Base-by-base conservation (phyloP, 2,113 vertebrate genomes). In the Suricata suricatta region DNA sequence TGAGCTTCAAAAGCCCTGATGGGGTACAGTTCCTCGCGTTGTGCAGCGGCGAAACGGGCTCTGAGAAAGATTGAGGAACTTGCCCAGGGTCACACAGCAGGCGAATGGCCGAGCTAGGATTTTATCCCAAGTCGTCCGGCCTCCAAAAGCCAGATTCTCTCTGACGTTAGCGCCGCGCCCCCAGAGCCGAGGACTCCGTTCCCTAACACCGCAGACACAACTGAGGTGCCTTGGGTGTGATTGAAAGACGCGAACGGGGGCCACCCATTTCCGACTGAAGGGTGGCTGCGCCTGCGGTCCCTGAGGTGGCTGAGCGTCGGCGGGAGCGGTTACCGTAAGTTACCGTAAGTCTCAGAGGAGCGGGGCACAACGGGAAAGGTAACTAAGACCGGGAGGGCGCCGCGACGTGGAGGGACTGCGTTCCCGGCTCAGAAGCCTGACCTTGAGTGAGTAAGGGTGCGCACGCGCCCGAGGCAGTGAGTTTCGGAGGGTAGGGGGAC, bases 361-460 rank as follows among this genome's bases (percentile, higher is more conserved):
- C 27, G 0, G 63, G 54, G 35, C 63, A n/a, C 17, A 17, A 0
- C 2, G 38, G 50, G 52, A 13, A 63, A 10, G 77, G 89, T 33
- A 72, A 19, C n/a, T n/a, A 41, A 74, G 38, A 23, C 19, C 47
- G 1, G 89, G 68, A 95, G 97, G 52, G 97, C 95, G 82, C 97
- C 79, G 83, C 92, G 69, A 50, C 63, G 79, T 60, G 92, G 96
- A 96, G 54, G 69, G 69, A 57, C 83, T 14, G 90, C 11, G 89
- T 21, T 84, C 82, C 16, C 0, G 29, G 47, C 29, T 57, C 19
- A 1, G 77, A 31, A 38, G 71, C n/a, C 17, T 9, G 31, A 50
- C 29, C 0, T 2, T 7, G 16, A 93, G 52, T 29, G 3, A 13
- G 11, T 4, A 47, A 21, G 69, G 16, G 41, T 19, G 44, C 29